Evolutionary conservation across 2,888 invertebrate species (phyloP), one percentile per base, ranked within the genome.

Genomic region (Epinotia nisella): DNA sequence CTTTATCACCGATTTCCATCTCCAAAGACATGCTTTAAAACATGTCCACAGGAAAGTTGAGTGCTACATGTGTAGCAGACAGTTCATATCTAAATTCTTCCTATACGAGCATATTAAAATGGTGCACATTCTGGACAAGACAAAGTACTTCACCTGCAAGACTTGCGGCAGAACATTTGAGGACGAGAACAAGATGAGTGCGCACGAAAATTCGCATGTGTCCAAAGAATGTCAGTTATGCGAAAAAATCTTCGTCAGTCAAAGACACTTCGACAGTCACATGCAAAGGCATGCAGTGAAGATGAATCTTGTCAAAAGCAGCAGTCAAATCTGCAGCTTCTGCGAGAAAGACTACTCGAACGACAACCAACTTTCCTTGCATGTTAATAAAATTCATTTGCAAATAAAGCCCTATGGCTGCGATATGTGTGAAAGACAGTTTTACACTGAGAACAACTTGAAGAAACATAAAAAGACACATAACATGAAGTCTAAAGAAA

Each of bases 351-450:
- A 86, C 7, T 92, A 85, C 76, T 74, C 81, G 29, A 87, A 86
- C 61, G 87, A 89, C 67, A 91, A 91, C 21, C 83, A 89, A 76
- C 87, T 93, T 0, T 88, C 89, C 0, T 72, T 91, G 0, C 93
- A 93, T 56, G 91, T 93, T 0, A 93, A 93, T 81, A 93, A 91
- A 75, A 79, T 84, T 0, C 93, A 93, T 82, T 87, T 93, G 68
- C 89, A 89, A 82, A 91, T 93, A 58, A 93, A 92, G 81, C 92
- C 93, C 0, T 92, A 90, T 74, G 78, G 76, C 64, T 93, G 93
- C 74, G 92, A 93, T 62, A 93, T 93, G 93, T 93, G 93, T 35
- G 90, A 92, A 0, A 82, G 79, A 60, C 83, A 88, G n/a, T 93
- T 90, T 76, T 92, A 93, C 65, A 89, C 91, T 0, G 89, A 90